Evolutionary conservation across 2,113 vertebrate species (phyloP), one percentile per base, ranked within the genome.

Genomic region (Agelaius tricolor): DNA sequence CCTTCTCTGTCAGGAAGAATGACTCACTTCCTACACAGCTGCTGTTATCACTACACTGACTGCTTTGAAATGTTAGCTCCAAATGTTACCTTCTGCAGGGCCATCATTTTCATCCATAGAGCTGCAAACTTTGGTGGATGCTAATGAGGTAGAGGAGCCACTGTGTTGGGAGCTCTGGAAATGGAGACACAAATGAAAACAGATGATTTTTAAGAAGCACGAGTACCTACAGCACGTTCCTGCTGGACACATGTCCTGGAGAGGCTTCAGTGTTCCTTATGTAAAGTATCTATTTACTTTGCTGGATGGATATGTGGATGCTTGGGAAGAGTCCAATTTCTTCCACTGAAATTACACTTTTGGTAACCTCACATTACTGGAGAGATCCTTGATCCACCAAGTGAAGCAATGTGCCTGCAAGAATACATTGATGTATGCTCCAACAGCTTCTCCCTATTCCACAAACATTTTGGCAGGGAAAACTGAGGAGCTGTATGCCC

Each of bases 51-150:
- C 86, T 79, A 87, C 86, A 83, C 23, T 52, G 81, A 69, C 79
- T 92, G 93, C 89, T 94, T 83, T 37, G 68, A 94, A 95, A 95
- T 81, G 90, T 92, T 91, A 96, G 86, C 77, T 95, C 91, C 89
- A 77, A 92, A 80, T 57, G 96, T 98, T 98, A 99, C 99, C 98
- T 99, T 99, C 99, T 92, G 98, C 97, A 26, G 98, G 98, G 46
- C 98, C 99, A 21, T 99, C 99, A 7, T 98, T 99, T 93, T 99
- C 99, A 72, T 99, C 99, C 99, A 99, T 99, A 16, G 99, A 99
- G 97, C 99, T 99, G 98, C 99, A 99, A 52, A 99, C 99, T 97
- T 99, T 99, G 90, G 99, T 99, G 80, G 99, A 99, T 19, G 99
- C 99, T 89, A 99, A 97, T 77, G 99, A 99, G 86, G 99, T 99